phyloP scores from a whole-genome alignment of 2,888 invertebrate species.

The Drosophila melanosoma region DNA sequence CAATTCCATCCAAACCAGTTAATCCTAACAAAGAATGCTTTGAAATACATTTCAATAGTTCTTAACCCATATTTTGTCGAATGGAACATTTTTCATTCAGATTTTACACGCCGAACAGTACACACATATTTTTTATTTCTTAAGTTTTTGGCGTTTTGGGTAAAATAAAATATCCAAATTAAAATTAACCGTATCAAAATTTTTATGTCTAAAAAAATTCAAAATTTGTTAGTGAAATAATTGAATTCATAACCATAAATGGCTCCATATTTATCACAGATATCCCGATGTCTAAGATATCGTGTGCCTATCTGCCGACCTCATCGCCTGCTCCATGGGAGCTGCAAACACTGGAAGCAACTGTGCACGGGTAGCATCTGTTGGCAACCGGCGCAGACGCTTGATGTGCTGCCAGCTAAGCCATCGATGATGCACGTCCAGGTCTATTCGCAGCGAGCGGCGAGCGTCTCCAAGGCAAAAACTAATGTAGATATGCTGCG shows the following conservation, averaged over 20 bases:
- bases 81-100: conserved; percentile 1
- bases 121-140: conserved; percentile 10
- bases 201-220: conserved; percentile 10
- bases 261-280: conserved; percentile 60
- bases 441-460: conserved; percentile 47
- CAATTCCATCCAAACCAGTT: background rate
- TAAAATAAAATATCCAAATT: background rate
- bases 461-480: conserved; percentile 47
- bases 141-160: background rate
- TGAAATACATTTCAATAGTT: background rate
- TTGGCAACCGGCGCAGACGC: conserved; percentile 19
- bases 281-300: conserved; percentile 66
- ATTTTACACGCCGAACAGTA: background rate
- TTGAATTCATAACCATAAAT: conserved; percentile 20
- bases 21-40: conserved; percentile 17
- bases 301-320: conserved; percentile 61
- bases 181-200: conserved; percentile 18
- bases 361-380: conserved; percentile 27
- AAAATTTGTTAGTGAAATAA: background rate
- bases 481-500: conserved; percentile 56
- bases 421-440: conserved; percentile 47
- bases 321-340: conserved; percentile 45
- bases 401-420: conserved; percentile 14
- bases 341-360: conserved; percentile 46
- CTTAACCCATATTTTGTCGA: background rate